Evolutionary conservation across 2,888 invertebrate species (phyloP).

Genomic region (Neocrepidodera transversa): DNA sequence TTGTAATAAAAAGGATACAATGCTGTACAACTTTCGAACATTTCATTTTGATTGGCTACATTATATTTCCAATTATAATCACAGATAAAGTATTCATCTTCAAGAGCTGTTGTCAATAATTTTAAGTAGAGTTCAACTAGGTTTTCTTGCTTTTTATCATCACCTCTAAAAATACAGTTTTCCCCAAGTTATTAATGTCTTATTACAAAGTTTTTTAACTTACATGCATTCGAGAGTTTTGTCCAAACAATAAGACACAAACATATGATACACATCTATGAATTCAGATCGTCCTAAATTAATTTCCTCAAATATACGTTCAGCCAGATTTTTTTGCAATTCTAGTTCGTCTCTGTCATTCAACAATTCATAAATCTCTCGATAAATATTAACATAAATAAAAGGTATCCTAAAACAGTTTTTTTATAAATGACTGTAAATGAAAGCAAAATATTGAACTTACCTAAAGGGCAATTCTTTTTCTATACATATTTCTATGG

Average conservation of each 20-base stretch:
- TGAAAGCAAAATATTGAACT: constrained; percentile 8
- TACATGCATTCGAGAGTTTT: constrained; percentile 53
- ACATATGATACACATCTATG: constrained; percentile 53
- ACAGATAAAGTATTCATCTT: constrained; percentile 57
- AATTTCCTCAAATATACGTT: constrained; percentile 50
- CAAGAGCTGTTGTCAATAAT: constrained; percentile 52
- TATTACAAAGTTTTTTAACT: too few relatives aligned
- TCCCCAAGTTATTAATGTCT: too few relatives aligned
- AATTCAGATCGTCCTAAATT: constrained; percentile 53
- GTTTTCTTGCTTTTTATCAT: constrained; percentile 50
- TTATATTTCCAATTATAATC: constrained; percentile 56
- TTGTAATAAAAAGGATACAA: constrained; percentile 48
- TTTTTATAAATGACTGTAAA: neutral
- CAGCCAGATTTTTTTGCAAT: constrained; percentile 43
- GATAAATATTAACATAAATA: constrained; percentile 78
- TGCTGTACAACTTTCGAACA: constrained; percentile 52
- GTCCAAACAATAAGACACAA: constrained; percentile 52
- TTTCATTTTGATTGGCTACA: constrained; percentile 53
- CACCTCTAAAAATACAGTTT: constrained; percentile 48
- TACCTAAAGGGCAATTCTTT: constrained; percentile 57
- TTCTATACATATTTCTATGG: constrained; percentile 47
- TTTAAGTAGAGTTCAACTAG: constrained; percentile 54
- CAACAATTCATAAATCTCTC: constrained; percentile 69
- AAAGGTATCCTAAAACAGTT: constrained; percentile 70
- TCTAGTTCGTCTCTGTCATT: constrained; percentile 46